phyloP scores from a whole-genome alignment of 2,797 vertebrate genomes.

The Muraenolepis orangiensis region DNA sequence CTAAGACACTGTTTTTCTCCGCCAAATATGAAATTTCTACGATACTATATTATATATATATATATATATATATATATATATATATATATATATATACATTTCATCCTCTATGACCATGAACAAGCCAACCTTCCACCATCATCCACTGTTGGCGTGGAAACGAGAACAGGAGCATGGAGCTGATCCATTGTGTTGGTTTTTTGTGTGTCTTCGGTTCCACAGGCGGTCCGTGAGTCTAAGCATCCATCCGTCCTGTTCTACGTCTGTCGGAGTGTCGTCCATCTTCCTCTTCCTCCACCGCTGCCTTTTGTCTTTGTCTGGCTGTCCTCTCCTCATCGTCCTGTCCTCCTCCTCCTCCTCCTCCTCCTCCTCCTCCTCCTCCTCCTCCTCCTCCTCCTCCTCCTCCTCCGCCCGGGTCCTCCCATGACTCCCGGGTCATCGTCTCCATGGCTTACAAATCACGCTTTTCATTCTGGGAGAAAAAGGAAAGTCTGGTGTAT shows the following conservation, averaged over 20 bases:
- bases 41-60: too few relatives aligned
- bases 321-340: constrained; percentile 26
- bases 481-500: constrained; percentile 89
- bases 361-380: constrained; percentile 43
- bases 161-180: neutral
- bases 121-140: neutral
- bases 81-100: too few relatives aligned
- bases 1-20: too few relatives aligned
- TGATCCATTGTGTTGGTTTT: constrained; percentile 20
- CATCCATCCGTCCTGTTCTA: constrained; percentile 26
- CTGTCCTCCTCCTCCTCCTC: too few relatives aligned
- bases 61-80: too few relatives aligned
- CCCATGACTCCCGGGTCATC: constrained; percentile 69
- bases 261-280: constrained; percentile 26
- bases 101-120: neutral
- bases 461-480: constrained; percentile 97
- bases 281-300: constrained; percentile 23
- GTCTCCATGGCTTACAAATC: constrained; percentile 92
- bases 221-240: neutral
- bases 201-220: constrained; percentile 43
- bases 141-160: neutral
- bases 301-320: constrained; percentile 13
- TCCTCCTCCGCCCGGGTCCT: constrained; percentile 53
- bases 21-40: neutral
- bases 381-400: constrained; percentile 8